phyloP scores from a whole-genome alignment of 2,797 vertebrate species.

The Leuciscus waleckii region DNA sequence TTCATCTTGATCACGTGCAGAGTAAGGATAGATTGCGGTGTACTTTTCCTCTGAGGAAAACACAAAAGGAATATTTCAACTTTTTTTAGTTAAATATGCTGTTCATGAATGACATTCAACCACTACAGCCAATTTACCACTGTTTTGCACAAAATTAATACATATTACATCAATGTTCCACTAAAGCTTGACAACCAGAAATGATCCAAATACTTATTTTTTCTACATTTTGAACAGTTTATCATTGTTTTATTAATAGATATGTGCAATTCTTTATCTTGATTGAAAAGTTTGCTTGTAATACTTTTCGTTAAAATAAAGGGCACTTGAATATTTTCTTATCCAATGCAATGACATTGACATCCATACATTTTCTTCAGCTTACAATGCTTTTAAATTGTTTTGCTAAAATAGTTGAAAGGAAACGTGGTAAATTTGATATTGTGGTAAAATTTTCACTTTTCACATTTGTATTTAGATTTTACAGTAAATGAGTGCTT shows the following conservation, averaged over 20 bases:
- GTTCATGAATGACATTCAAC: neutral
- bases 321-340: neutral
- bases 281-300: neutral
- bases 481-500: neutral
- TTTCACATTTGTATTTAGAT: neutral
- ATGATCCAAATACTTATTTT: neutral
- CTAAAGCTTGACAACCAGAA: neutral
- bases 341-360: neutral
- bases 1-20: conserved; percentile 93
- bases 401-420: neutral
- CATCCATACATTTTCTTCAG: neutral
- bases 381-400: neutral
- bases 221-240: neutral
- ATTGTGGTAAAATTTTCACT: neutral
- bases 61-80: conserved; percentile 37
- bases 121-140: conserved; percentile 23
- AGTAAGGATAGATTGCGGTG: conserved; percentile 91
- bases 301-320: neutral
- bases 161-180: neutral
- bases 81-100: neutral
- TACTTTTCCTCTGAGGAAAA: conserved; percentile 90
- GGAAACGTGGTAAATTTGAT: conserved; percentile 5
- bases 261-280: neutral
- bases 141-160: neutral
- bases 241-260: neutral